Percentiles rank a stretch among this genome's conserved stretches.
phyloP scores from a whole-genome alignment of 2,797 vertebrate genomes.

The Pipistrellus pygmaeus region DNA sequence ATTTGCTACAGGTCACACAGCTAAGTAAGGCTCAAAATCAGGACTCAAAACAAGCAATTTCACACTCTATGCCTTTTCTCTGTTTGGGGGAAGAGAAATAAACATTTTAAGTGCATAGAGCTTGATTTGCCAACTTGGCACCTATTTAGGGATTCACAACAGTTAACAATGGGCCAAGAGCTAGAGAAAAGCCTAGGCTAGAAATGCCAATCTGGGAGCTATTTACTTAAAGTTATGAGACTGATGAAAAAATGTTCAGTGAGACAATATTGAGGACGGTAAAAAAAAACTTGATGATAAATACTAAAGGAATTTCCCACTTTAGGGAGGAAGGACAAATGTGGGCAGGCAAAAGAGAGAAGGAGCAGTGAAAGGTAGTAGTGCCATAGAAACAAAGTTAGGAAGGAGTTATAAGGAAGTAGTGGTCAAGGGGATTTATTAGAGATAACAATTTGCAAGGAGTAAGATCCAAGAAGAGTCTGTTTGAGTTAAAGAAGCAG shows the following conservation, averaged over 20 bases:
- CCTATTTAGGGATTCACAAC: background rate
- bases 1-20: background rate
- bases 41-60: background rate
- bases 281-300: background rate
- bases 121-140: background rate
- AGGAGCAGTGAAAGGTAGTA: background rate
- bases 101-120: background rate
- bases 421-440: background rate
- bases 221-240: background rate
- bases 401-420: background rate
- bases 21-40: background rate
- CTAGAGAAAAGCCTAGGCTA: background rate
- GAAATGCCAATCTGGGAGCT: background rate
- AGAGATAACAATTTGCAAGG: background rate
- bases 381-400: background rate
- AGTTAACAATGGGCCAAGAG: background rate
- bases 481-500: background rate
- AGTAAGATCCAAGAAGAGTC: background rate
- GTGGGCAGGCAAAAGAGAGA: too few species aligned
- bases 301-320: background rate
- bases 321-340: background rate
- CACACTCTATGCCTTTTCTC: background rate
- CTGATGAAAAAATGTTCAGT: background rate
- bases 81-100: background rate
- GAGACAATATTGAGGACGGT: background rate